phyloP scores from a whole-genome alignment of 2,888 invertebrate species.

The Malacosoma neustria region DNA sequence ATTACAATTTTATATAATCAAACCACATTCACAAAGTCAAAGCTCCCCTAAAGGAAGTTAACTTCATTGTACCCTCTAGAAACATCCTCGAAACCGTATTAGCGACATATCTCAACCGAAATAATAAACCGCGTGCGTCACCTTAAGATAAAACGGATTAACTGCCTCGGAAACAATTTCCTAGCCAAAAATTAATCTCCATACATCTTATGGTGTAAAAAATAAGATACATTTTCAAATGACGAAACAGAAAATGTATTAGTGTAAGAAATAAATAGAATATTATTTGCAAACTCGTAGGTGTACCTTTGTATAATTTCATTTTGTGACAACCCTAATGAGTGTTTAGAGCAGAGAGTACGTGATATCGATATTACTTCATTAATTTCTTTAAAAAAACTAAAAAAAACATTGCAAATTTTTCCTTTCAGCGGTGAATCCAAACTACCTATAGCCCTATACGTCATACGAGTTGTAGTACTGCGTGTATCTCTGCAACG shows the following conservation, averaged over 20 bases:
- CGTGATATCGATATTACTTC: conserved; percentile 4
- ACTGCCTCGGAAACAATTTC: conserved; percentile 49
- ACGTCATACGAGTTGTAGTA: no score
- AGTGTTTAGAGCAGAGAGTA: conserved; percentile 32
- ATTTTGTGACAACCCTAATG: conserved; percentile 60
- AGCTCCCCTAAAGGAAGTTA: not conserved
- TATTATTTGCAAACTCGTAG: conserved; percentile 60
- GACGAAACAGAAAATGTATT: conserved; percentile 9
- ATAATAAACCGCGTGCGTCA: conserved; percentile 65
- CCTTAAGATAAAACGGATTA: conserved; percentile 67
- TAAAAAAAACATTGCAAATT: no score
- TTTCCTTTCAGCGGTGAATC: no score
- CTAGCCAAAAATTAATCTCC: conserved; percentile 11
- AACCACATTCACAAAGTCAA: not conserved
- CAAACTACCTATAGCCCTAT: no score
- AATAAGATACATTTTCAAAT: conserved; percentile 17
- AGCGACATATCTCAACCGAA: conserved; percentile 53
- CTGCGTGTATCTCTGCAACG: no score
- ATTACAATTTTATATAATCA: not conserved
- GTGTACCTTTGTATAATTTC: conserved; percentile 64
- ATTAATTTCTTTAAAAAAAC: no score
- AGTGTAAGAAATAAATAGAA: conserved; percentile 48
- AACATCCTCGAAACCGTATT: conserved; percentile 25
- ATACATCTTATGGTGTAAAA: conserved; percentile 4
- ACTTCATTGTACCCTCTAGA: conserved; percentile 4